Conservation (phyloP, 2,888 invertebrate species). For the Leucozona laternaria region DNA sequence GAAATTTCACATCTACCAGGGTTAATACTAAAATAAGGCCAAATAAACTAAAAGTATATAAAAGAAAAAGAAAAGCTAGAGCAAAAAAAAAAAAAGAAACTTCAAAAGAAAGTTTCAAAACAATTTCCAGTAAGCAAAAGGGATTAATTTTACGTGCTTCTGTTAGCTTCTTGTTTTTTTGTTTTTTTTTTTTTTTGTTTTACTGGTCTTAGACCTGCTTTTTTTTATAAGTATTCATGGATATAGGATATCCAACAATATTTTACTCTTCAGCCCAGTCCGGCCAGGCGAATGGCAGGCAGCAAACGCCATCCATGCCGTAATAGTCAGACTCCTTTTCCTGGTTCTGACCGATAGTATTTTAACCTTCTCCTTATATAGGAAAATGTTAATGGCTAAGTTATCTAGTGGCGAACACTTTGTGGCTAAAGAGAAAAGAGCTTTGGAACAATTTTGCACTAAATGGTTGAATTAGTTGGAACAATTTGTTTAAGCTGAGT, state of each 20-base stretch:
- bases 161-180: constrained; percentile 35
- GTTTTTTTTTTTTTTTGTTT: not conserved
- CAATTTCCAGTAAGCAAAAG: constrained; percentile 67
- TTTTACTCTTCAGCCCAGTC: not conserved
- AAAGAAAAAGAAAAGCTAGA: not conserved
- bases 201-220: not conserved
- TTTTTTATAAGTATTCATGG: constrained; percentile 1
- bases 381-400: constrained; percentile 59
- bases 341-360: constrained; percentile 41
- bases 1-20: constrained; percentile 47
- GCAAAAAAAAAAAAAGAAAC: constrained; percentile 30
- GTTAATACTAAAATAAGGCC: constrained; percentile 21
- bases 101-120: constrained; percentile 64
- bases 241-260: constrained; percentile 12
- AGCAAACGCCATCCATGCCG: constrained; percentile 11
- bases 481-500: constrained; percentile 57
- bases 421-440: constrained; percentile 36
- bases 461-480: constrained; percentile 63
- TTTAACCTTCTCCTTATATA: constrained; percentile 26
- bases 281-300: not conserved
- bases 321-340: not conserved
- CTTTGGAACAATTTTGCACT: constrained; percentile 48
- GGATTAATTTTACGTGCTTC: constrained; percentile 65
- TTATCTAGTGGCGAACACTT: constrained; percentile 63
- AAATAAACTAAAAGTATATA: constrained; percentile 30